phyloP scores from a whole-genome alignment of 2,888 invertebrate genomes.

The Leucozona laternaria region DNA sequence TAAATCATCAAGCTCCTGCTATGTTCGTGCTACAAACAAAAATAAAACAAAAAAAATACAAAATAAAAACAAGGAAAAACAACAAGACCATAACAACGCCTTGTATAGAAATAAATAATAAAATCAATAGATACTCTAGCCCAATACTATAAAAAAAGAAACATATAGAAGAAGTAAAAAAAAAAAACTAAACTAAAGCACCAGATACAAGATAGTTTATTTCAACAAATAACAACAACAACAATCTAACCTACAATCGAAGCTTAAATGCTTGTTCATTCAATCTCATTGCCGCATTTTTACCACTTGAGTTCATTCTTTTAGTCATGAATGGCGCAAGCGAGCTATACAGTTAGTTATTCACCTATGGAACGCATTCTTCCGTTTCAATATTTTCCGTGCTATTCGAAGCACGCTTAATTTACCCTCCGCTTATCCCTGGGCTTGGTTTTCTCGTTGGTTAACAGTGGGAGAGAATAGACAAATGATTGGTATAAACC shows the following conservation, averaged over 20 bases:
- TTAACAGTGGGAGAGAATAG: neutral
- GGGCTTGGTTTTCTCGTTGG: neutral
- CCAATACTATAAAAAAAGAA: constrained; percentile 7
- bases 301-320: constrained; percentile 60
- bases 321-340: constrained; percentile 53
- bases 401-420: constrained; percentile 43
- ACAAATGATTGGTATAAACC: neutral
- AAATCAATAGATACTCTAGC: constrained; percentile 38
- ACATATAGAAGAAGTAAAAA: neutral
- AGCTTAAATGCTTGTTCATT: constrained; percentile 51
- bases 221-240: neutral
- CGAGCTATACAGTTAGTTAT: constrained; percentile 43
- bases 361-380: constrained; percentile 68
- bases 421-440: constrained; percentile 11
- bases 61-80: constrained; percentile 6
- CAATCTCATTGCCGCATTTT: constrained; percentile 46
- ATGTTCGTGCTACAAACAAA: constrained; percentile 3
- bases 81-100: constrained; percentile 49
- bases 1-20: constrained; percentile 9
- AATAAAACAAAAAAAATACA: neutral
- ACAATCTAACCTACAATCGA: constrained; percentile 21
- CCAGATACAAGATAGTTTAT: constrained; percentile 13
- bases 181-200: neutral
- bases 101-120: constrained; percentile 29
- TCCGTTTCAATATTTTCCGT: constrained; percentile 58